Base-by-base conservation (phyloP, 1,140 invertebrate species). In the Dreissena polymorpha region DNA sequence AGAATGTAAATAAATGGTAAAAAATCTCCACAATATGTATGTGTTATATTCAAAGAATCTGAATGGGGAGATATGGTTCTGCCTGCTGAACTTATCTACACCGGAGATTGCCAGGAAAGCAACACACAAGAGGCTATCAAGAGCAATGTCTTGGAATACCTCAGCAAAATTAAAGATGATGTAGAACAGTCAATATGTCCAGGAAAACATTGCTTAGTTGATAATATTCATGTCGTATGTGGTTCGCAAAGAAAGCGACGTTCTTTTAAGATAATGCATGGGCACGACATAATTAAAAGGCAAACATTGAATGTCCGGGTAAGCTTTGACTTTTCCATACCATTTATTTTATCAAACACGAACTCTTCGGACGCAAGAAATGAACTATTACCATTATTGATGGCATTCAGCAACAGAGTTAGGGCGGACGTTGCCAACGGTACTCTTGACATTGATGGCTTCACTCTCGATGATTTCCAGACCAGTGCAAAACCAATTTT, bases 181-280 rank as follows among this genome's bases (percentile, higher is more conserved):
- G 27, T 71, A 12, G 69, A 71, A n/a, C 21, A 71, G 23, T 71
- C 69, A 18, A 71, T 71, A 10, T 71, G 69, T 71, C 69, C 69
- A 8, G 69, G 53, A 23, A 23, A 21, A 49, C 12, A 71, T 51
- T 71, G 69, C 39, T 49, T 49, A 51, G 49, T 51, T 27, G 69
- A 71, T 49, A 71, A 71, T 71, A 7, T 71, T 13, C 21, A 21
- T 51, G 39, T 71, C 18, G 69, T 71, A 21, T 71, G 69, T 50
- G 69, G 39, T 14, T 10, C 18, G 8, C 50, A n/a, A 8, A 51
- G 49, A 10, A 23, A 51, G 21, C 39, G 39, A 39, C 39, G 39
- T 39, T 8, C 2, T 39, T 39, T 39, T 39, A 39, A 39, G 39
- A 39, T 39, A 39, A 39, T 39, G 39, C 39, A 8, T 39, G 7